Conservation (phyloP, 2,888 invertebrate genomes). For the Muscina levida region DNA sequence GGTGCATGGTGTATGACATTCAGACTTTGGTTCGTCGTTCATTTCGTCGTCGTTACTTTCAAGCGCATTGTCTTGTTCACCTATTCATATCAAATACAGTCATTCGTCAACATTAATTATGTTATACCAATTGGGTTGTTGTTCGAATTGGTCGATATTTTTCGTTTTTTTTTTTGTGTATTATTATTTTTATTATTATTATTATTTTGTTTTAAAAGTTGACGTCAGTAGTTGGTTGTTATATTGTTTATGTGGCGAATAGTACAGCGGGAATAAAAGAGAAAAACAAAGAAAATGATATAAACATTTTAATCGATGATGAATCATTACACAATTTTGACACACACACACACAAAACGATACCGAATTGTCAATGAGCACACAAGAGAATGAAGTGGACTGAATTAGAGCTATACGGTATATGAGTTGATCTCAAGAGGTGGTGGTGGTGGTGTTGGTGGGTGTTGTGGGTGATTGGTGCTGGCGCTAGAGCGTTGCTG, state of each 20-base stretch:
- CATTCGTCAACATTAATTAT: no score
- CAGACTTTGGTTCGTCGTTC: conserved; percentile 68
- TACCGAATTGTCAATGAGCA: conserved; percentile 43
- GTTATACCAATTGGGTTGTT: no score
- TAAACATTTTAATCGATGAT: conserved; percentile 59
- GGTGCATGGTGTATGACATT: conserved; percentile 66
- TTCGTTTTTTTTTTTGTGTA: conserved; percentile 65
- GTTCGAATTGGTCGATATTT: no score
- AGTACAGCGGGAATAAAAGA: conserved; percentile 57
- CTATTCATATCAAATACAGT: conserved; percentile 73
- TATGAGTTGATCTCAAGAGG: conserved; percentile 15
- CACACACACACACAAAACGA: conserved; percentile 56
- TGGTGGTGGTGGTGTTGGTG: not conserved
- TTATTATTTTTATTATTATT: not conserved
- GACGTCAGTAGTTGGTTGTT: conserved; percentile 27
- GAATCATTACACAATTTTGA: conserved; percentile 48
- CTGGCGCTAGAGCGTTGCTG: conserved; percentile 1
- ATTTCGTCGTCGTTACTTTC: conserved; percentile 58
- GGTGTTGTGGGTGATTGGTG: conserved; percentile 20
- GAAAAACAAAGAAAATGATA: conserved; percentile 67
- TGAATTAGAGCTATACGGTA: not conserved
- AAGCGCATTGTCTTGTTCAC: conserved; percentile 62
- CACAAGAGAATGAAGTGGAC: not conserved
- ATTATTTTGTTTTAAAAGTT: conserved; percentile 43
- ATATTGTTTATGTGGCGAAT: conserved; percentile 44